Percentiles rank a stretch among this genome's conserved stretches.
phyloP scores from a whole-genome alignment of 2,888 invertebrate genomes.

The Amphiduros pacificus region DNA sequence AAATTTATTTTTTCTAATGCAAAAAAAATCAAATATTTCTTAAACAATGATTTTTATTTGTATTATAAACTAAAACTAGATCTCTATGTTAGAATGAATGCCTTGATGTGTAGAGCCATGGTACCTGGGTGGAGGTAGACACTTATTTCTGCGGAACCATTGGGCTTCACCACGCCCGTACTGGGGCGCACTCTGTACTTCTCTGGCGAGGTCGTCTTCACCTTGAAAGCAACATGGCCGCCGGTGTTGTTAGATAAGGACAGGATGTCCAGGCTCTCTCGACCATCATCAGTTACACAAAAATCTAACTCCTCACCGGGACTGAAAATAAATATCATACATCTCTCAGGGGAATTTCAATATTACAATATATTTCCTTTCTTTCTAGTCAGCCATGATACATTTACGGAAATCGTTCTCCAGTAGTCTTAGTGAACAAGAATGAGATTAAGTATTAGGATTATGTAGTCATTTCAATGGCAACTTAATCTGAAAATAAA shows the following conservation, averaged over 20 bases:
- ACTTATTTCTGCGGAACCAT: conserved; percentile 67
- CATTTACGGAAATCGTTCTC: too few species aligned
- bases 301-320: conserved; percentile 76
- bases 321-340: conserved; percentile 58
- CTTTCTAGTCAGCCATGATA: too few species aligned
- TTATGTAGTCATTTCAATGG: too few species aligned
- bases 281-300: conserved; percentile 61
- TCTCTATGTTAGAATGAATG: not conserved
- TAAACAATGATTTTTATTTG: not conserved
- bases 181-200: conserved; percentile 92
- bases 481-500: too few species aligned
- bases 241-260: conserved; percentile 71
- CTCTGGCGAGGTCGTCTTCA: conserved; percentile 93
- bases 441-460: too few species aligned
- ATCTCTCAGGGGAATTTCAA: too few species aligned
- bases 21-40: not conserved
- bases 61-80: conserved; percentile 1
- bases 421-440: too few species aligned
- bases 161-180: conserved; percentile 73
- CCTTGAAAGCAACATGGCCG: conserved; percentile 71
- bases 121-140: conserved; percentile 72
- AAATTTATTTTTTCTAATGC: not conserved
- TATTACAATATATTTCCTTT: too few species aligned
- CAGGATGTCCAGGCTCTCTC: conserved; percentile 41
- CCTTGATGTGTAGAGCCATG: not conserved